These are phyloP conservation scores for Larimichthys polyactis DNA, from an alignment of 2,113 vertebrate genomes.

Conservation along the genomic window DNA sequence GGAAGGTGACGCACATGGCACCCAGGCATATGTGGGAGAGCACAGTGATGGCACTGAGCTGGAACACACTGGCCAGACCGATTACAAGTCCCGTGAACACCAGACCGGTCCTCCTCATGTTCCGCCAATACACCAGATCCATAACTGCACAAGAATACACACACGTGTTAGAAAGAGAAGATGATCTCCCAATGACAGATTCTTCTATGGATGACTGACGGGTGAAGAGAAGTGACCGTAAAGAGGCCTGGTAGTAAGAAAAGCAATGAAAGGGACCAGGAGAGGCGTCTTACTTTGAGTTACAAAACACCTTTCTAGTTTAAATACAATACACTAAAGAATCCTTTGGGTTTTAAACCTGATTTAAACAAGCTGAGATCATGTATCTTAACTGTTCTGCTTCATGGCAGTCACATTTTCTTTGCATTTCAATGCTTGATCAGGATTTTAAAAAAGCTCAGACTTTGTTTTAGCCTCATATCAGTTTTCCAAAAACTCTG, in stretches of 20 bases:
- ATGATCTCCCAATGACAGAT: background rate
- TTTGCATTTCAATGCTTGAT: background rate
- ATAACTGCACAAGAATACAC: constrained; percentile 72
- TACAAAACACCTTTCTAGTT: background rate
- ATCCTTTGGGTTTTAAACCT: background rate
- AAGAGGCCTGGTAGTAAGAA: background rate
- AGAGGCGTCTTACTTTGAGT: background rate
- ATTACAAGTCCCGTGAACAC: constrained; percentile 89
- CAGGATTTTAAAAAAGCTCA: background rate
- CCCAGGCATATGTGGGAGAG: constrained; percentile 85
- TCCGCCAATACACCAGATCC: constrained; percentile 91
- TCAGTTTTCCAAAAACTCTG: constrained; percentile 3
- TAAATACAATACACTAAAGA: background rate
- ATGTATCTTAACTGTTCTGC: too few species aligned
- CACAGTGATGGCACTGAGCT: constrained; percentile 89
- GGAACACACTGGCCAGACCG: constrained; percentile 88
- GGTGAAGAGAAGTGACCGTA: background rate
- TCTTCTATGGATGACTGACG: background rate
- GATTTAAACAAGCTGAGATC: background rate
- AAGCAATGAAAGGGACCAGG: background rate
- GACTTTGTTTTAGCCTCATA: constrained; percentile 5
- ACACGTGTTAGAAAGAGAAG: background rate
- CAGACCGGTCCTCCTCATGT: constrained; percentile 82
- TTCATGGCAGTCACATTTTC: too few species aligned
- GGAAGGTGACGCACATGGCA: constrained; percentile 86